A percentile compares a stretch with the other conserved stretches of the same genome.
Evolutionary conservation across 2,797 vertebrate genomes (phyloP).

Genomic region (Oreochromis mossambicus): DNA sequence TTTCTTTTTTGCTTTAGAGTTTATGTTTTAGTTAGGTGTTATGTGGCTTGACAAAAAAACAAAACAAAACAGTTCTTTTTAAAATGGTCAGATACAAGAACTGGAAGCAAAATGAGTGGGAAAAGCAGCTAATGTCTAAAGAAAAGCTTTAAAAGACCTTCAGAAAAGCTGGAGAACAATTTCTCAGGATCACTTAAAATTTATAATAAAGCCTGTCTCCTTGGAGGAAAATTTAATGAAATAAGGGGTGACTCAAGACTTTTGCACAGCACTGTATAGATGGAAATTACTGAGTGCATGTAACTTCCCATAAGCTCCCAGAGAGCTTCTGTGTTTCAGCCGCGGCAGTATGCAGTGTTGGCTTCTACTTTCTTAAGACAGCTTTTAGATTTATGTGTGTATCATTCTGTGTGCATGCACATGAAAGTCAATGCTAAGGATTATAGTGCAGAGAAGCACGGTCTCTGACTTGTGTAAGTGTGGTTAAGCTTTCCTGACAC

Average conservation of each 20-base stretch:
- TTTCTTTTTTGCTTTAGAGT: neutral
- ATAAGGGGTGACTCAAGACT: neutral
- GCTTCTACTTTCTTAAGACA: neutral
- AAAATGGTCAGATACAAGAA: neutral
- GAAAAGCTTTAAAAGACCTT: neutral
- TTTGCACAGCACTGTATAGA: neutral
- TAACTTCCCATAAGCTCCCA: conserved; percentile 2
- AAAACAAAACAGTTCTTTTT: neutral
- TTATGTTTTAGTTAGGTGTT: neutral
- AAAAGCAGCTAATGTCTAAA: neutral
- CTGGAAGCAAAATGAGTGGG: neutral
- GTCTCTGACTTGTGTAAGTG: conserved; percentile 17
- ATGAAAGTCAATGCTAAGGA: conserved; percentile 10
- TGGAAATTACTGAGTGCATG: neutral
- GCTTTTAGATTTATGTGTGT: conserved; percentile 25
- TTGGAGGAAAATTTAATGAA: neutral
- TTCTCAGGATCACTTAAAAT: neutral
- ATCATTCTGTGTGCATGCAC: neutral
- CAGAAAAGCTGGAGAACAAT: neutral
- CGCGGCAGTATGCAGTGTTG: neutral
- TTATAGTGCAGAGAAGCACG: conserved; percentile 34
- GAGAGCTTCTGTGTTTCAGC: conserved; percentile 9
- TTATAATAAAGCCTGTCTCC: neutral
- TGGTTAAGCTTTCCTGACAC: conserved; percentile 15
- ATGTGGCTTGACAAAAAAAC: neutral